Base-by-base conservation (phyloP, 2,113 vertebrate species). In the Canis aureus region DNA sequence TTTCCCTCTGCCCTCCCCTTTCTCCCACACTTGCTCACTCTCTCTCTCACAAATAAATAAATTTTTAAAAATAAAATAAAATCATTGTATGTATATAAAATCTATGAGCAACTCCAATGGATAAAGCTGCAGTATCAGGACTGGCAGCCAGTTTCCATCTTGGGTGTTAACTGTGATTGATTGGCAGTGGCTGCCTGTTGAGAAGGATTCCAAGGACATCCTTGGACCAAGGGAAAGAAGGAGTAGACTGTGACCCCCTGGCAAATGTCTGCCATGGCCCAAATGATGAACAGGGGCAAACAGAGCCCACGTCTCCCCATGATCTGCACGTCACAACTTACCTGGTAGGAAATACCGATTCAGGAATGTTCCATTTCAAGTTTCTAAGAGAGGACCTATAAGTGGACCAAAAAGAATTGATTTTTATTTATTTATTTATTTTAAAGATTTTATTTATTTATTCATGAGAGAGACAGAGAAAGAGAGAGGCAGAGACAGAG, bases 281-380 rank as follows among this genome's bases (percentile, higher is more conserved):
- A 35, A 32, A 64, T 1, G 17, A 27, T 12, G 3, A 25, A 27
- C 3, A 6, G n/a, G 2, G 19, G 59, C 13, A 71, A 84, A 49
- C 11, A 81, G 0, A 0, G 32, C 3, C 25, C 23, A 38, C 0
- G 1, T n/a, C 15, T 49, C 59, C 80, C 23, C 8, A 0, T 15
- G 20, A 11, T 59, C 55, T 55, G 27, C 51, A 8, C 55, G 53
- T 17, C 51, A 94, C 60, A 64, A 25, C 57, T 73, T 73, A 59
- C 25, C 22, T 3, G 3, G 53, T 17, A 85, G 62, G 51, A 76
- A 82, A 86, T 11, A 57, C 17, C 43, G 67, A 71, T 92, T 92
- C 16, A n/a, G 43, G 9, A 85, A 76, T 78, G 66, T 64, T 86
- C n/a, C 19, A 29, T 43, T 81, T 51, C 62, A 76, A 92, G 43